A percentile compares a stretch with the other conserved stretches of the same genome.
phyloP scores from a whole-genome alignment of 2,797 vertebrate genomes.

The Toxotes lorentzi region DNA sequence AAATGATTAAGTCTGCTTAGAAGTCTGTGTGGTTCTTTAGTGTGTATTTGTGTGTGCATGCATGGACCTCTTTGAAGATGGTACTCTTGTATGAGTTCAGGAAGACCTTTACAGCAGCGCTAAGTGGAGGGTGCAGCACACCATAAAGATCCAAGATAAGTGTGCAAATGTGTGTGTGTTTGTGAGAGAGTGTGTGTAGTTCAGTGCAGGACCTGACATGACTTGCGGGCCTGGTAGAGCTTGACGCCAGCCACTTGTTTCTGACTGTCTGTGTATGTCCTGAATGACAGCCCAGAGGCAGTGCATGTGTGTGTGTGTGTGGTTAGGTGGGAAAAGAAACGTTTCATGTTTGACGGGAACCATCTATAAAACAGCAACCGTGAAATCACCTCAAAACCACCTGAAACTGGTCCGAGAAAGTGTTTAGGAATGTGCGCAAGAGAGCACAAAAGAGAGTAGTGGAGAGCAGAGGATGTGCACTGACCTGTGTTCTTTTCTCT shows the following conservation, averaged over 20 bases:
- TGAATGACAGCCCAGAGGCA: constrained; percentile 79
- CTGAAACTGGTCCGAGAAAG: constrained; percentile 57
- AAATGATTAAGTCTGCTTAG: constrained; percentile 79
- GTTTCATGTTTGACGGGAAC: constrained; percentile 82
- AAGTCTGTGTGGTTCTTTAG: constrained; percentile 61
- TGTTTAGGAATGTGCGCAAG: constrained; percentile 31
- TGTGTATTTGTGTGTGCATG: constrained; percentile 57
- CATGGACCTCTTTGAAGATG: constrained; percentile 77
- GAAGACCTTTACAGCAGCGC: constrained; percentile 85
- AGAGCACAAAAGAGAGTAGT: constrained; percentile 18
- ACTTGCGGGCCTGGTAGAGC: constrained; percentile 76
- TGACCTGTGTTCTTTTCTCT: constrained; percentile 60
- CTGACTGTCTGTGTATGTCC: constrained; percentile 81
- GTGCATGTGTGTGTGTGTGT: constrained; percentile 68
- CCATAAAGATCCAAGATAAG: constrained; percentile 87
- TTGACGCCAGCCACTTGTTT: constrained; percentile 80
- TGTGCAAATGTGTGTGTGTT: constrained; percentile 57
- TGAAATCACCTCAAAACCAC: constrained; percentile 72
- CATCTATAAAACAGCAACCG: constrained; percentile 73
- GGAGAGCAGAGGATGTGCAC: constrained; percentile 54
- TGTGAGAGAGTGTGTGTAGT: constrained; percentile 33
- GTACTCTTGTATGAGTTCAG: constrained; percentile 65
- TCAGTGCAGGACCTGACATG: constrained; percentile 81
- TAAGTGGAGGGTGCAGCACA: constrained; percentile 87
- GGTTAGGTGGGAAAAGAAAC: constrained; percentile 70